Percentiles rank a stretch among this genome's conserved stretches.
phyloP scores from a whole-genome alignment of 1,140 invertebrate species.

The Procambarus virginalis region DNA sequence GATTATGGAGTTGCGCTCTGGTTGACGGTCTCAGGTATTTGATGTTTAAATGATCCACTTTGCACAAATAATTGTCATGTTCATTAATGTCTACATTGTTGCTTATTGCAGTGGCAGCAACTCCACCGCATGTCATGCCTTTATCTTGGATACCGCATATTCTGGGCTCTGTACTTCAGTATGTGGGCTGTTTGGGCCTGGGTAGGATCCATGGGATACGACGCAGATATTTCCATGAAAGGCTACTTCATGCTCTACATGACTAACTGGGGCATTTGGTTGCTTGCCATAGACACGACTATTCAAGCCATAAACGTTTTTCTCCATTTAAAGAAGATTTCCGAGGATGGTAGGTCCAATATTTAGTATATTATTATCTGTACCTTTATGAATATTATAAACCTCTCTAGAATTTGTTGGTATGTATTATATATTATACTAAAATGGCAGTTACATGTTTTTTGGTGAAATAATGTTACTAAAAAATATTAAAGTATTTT shows the following conservation, averaged over 20 bases:
- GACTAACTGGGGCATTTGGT: slow-evolving; percentile 69
- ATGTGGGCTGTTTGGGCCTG: slow-evolving; percentile 68
- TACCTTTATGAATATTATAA: too few species aligned
- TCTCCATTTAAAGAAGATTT: slow-evolving; percentile 64
- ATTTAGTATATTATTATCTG: too few species aligned
- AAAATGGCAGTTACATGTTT: too few species aligned
- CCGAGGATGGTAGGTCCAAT: slow-evolving; percentile 62
- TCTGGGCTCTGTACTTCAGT: slow-evolving; percentile 68
- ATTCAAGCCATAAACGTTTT: slow-evolving; percentile 65
- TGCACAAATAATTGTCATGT: too few species aligned
- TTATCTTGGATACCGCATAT: slow-evolving; percentile 65
- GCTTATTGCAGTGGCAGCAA: slow-evolving; percentile 65
- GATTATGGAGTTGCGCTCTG: too few species aligned
- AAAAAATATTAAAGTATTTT: too few species aligned
- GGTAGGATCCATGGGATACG: slow-evolving; percentile 63
- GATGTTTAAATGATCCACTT: too few species aligned
- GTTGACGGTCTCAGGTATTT: too few species aligned
- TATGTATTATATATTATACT: too few species aligned
- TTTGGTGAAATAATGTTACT: too few species aligned
- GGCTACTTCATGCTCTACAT: slow-evolving; percentile 59
- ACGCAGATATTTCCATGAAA: slow-evolving; percentile 40
- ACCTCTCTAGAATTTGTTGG: too few species aligned
- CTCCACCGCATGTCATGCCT: slow-evolving; percentile 66
- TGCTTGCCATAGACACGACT: slow-evolving; percentile 60
- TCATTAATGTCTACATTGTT: too few species aligned